Evolutionary conservation across 2,113 vertebrate genomes (phyloP).

Genomic region (Ameiurus melas): DNA sequence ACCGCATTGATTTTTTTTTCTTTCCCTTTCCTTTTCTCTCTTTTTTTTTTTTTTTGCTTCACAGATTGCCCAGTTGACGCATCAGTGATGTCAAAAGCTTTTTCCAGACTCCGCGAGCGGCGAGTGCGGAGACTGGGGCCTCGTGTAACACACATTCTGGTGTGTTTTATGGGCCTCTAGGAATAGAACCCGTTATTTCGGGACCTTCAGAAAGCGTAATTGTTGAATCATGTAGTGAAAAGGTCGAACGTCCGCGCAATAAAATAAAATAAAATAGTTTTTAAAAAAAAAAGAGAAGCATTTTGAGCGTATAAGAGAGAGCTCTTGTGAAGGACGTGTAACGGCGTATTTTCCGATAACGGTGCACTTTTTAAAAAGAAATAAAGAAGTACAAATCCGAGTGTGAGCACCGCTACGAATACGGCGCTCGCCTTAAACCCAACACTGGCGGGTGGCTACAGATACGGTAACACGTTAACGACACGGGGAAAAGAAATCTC

Average conservation of each 20-base stretch:
- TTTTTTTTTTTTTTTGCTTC: neutral
- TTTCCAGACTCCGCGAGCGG: neutral
- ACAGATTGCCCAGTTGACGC: conserved; percentile 1
- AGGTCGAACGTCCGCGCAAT: neutral
- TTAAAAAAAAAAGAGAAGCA: no score
- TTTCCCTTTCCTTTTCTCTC: no score
- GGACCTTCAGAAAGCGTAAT: neutral
- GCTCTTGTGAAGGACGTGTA: neutral
- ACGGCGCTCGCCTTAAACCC: neutral
- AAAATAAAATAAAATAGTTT: no score
- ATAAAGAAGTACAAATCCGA: no score
- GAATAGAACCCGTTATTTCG: neutral
- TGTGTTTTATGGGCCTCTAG: neutral
- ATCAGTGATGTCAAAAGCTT: conserved; percentile 34
- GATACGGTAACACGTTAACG: no score
- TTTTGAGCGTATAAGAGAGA: neutral
- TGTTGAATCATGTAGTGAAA: neutral
- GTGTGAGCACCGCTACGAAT: no score
- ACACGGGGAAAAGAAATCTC: no score
- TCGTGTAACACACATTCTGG: neutral
- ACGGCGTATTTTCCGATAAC: neutral
- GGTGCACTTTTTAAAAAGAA: no score
- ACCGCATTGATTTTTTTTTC: neutral
- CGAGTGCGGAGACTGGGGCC: neutral
- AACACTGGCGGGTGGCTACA: neutral